Conservation (phyloP, 2,888 invertebrate species). For the Cataglyphis albicans region DNA sequence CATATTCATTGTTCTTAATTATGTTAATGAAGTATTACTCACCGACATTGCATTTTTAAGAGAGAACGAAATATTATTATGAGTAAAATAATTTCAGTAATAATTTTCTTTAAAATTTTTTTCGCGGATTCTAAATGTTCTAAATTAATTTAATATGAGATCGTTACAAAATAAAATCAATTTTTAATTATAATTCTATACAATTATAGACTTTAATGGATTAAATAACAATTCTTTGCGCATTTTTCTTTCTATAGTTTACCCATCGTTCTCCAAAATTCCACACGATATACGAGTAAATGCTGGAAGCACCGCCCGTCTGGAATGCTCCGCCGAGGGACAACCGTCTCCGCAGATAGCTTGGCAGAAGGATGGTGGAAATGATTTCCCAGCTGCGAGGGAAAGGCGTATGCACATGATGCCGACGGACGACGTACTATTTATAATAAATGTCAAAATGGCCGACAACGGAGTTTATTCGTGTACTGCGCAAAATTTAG, state of each 20-base stretch:
- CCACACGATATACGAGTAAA: constrained; percentile 94
- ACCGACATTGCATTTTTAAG: neutral
- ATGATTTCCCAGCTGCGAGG: constrained; percentile 97
- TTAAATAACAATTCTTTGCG: neutral
- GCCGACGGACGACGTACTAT: constrained; percentile 96
- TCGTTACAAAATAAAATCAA: neutral
- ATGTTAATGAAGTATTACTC: neutral
- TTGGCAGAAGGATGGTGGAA: constrained; percentile 96
- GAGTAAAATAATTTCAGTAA: neutral
- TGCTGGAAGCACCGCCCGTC: constrained; percentile 93
- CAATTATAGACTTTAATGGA: neutral
- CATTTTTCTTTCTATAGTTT: constrained; percentile 87
- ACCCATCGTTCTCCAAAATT: constrained; percentile 94
- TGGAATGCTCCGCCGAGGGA: constrained; percentile 97
- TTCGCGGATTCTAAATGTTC: neutral
- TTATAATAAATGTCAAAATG: constrained; percentile 96
- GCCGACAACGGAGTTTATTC: constrained; percentile 97
- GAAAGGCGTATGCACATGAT: constrained; percentile 97
- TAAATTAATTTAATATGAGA: neutral
- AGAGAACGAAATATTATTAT: neutral
- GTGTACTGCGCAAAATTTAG: constrained; percentile 96
- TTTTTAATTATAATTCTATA: neutral
- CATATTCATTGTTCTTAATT: constrained; percentile 34
- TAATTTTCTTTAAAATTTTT: neutral
- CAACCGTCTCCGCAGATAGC: constrained; percentile 95